Base-by-base conservation (phyloP, 2,888 invertebrate genomes). In the Leucania comma region DNA sequence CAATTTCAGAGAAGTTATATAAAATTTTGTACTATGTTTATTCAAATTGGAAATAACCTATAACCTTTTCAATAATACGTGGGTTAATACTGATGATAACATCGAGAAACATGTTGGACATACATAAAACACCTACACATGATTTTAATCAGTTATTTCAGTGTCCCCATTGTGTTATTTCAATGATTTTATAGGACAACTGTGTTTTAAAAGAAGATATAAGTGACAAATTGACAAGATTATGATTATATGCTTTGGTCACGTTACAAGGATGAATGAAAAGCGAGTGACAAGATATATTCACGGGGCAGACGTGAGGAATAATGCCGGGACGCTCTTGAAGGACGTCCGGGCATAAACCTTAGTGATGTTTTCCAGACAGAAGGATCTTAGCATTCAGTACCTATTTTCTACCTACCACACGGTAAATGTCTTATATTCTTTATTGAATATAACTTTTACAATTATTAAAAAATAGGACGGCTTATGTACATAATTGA, bases 1-100 rank as follows among this genome's bases (percentile, higher is more conserved):
- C 22, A 35, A 29, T 69, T 81, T 29, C 50, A 51, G 10, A 12
- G 62, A 62, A 81, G 20, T n/a, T 10, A 50, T 61, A n/a, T 24
- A 32, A 6, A 56, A 42, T 70, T 70, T 29, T 38, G 22, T 48
- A 53, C 24, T 35, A 22, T 64, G 60, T 71, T 57, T 63, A 63
- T 32, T 53, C 4, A 29, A 29, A 54, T 56, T 51, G 26, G 35
- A 42, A 76, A 54, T 66, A 79, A 82, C 83, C 83, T 78, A 72
- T 67, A 64, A 66, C 83, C 83, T 82, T 57, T 64, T 50, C 38
- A 35, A 12, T 69, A 17, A 20, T 46, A 32, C 32, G 46, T 62
- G 54, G 24, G 12, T 46, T 17, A n/a, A 32, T 22, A 29, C 46
- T 48, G 54, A 59, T 72, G 51, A 79, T 57, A 66, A 60, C 57